Conservation (phyloP, 2,797 vertebrate genomes). For the Epinephelus malabaricus region DNA sequence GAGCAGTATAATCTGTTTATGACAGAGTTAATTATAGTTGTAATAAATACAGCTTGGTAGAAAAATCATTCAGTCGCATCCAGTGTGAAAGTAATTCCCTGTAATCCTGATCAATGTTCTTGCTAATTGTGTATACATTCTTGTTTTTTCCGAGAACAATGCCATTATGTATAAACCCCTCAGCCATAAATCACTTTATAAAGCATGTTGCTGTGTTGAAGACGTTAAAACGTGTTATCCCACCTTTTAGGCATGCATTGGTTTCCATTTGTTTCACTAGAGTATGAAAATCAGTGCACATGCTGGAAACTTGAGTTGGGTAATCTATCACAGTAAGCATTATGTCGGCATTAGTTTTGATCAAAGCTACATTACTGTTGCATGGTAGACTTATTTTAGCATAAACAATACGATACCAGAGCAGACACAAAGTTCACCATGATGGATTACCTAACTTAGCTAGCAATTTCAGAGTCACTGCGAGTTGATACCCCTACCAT, state of each 20-base stretch:
- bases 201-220: not conserved
- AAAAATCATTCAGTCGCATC: not conserved
- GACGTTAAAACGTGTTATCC: not conserved
- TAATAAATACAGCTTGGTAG: not conserved
- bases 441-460: slow-evolving; percentile 34
- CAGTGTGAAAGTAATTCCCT: not conserved
- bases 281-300: slow-evolving; percentile 12
- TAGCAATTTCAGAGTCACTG: not conserved
- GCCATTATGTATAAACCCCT: not conserved
- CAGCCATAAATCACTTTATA: not conserved
- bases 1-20: not conserved
- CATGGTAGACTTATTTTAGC: slow-evolving; percentile 8
- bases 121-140: not conserved
- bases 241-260: slow-evolving; percentile 2
- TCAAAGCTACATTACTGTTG: slow-evolving; percentile 32
- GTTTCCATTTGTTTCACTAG: slow-evolving; percentile 9
- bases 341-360: slow-evolving; percentile 21
- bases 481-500: not conserved
- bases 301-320: not conserved
- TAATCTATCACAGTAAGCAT: slow-evolving; percentile 23
- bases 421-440: not conserved
- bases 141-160: not conserved
- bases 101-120: not conserved
- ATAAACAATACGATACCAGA: not conserved
- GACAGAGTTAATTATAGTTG: not conserved